A percentile compares a stretch with the other conserved stretches of the same genome.
These are phyloP conservation scores for Triops cancriformis DNA, from an alignment of 1,140 invertebrate genomes.

Conservation along the genomic window DNA sequence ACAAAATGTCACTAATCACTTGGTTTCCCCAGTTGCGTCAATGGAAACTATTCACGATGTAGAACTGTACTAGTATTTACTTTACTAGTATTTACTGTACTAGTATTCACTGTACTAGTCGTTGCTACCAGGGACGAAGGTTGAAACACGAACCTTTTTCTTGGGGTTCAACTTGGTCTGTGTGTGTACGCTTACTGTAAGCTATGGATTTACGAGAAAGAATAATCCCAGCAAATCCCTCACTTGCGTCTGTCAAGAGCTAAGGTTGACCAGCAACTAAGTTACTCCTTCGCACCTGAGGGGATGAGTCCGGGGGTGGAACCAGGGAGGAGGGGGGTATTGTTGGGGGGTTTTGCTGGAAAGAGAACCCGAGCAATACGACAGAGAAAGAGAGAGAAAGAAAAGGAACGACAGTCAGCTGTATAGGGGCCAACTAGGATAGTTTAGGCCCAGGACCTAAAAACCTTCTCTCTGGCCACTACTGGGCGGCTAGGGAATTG, in stretches of 20 bases:
- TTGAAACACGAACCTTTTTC: no score
- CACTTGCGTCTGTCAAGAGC: constrained; percentile 9
- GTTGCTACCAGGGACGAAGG: no score
- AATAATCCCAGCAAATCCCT: neutral
- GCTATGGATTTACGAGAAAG: neutral
- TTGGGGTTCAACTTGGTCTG: no score
- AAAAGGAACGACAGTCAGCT: neutral
- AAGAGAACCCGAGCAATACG: neutral
- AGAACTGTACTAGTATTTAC: no score
- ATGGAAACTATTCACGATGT: no score
- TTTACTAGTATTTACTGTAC: no score
- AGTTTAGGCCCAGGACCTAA: neutral
- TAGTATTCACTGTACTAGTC: no score
- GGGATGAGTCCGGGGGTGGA: neutral
- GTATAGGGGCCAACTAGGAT: neutral
- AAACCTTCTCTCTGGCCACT: neutral
- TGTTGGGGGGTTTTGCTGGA: neutral
- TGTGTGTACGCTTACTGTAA: neutral
- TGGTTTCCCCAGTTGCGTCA: no score
- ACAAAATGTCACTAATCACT: neutral
- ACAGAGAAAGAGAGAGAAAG: neutral
- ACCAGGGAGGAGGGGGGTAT: neutral
- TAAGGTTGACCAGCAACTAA: constrained; percentile 13
- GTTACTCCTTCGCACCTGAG: constrained; percentile 5
- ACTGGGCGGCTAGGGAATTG: neutral